Conservation (phyloP, 2,797 vertebrate species). For the Gephyroberyx darwinii region DNA sequence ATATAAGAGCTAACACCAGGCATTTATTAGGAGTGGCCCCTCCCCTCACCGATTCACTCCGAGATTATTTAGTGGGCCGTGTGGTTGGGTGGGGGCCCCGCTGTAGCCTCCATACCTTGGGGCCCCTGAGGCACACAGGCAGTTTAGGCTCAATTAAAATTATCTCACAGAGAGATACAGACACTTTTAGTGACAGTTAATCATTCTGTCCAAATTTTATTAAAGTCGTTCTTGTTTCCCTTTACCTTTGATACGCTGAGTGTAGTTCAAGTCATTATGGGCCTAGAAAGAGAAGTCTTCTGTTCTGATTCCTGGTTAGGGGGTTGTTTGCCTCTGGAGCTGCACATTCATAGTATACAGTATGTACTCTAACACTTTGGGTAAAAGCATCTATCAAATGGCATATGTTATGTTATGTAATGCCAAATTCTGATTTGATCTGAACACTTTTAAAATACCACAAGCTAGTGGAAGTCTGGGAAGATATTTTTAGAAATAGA, state of each 20-base stretch:
- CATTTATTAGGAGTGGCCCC: conserved; percentile 38
- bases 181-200: conserved; percentile 38
- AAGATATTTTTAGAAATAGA: conserved; percentile 35
- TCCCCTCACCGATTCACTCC: conserved; percentile 21
- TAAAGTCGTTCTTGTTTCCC: conserved; percentile 44
- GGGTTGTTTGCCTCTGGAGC: conserved; percentile 46
- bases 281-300: conserved; percentile 52
- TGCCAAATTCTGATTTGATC: conserved; percentile 41
- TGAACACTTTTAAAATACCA: conserved; percentile 45
- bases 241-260: conserved; percentile 46
- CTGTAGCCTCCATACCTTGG: conserved; percentile 28
- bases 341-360: conserved; percentile 18
- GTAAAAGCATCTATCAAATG: conserved; percentile 56
- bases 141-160: conserved; percentile 61
- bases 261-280: conserved; percentile 34
- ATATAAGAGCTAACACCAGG: conserved; percentile 24
- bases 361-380: conserved; percentile 40
- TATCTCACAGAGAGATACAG: conserved; percentile 51
- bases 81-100: conserved; percentile 25
- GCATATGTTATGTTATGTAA: conserved; percentile 34
- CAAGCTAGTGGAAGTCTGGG: conserved; percentile 7
- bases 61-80: conserved; percentile 45
- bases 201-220: conserved; percentile 51
- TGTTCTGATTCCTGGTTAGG: conserved; percentile 53
- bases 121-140: conserved; percentile 31